A percentile compares a stretch with the other conserved stretches of the same genome.
Evolutionary conservation across 2,113 vertebrate species (phyloP).

Genomic region (Nesogale talazaci): DNA sequence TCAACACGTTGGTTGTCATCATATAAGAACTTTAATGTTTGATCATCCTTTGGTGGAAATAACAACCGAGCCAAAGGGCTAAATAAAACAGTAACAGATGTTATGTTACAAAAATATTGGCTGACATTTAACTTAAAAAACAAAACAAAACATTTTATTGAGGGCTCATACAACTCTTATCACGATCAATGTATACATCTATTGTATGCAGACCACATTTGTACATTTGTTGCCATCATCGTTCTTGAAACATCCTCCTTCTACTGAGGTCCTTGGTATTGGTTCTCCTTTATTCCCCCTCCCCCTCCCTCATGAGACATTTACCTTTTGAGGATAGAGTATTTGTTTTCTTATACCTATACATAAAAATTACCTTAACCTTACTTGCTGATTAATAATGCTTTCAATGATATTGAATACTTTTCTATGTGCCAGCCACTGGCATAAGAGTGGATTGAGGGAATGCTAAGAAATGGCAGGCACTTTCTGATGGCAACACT

Average conservation of each 20-base stretch:
- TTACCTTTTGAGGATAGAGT: constrained; percentile 29
- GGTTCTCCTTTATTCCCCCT: too few relatives aligned
- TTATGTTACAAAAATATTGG: constrained; percentile 51
- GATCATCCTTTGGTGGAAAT: constrained; percentile 94
- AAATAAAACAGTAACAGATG: constrained; percentile 55
- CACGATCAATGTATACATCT: too few relatives aligned
- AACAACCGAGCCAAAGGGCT: constrained; percentile 93
- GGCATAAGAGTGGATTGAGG: neutral
- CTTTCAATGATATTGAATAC: neutral
- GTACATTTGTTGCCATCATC: too few relatives aligned
- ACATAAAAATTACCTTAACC: constrained; percentile 5
- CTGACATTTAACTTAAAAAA: constrained; percentile 3
- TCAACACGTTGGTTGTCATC: constrained; percentile 99
- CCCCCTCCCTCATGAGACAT: too few relatives aligned
- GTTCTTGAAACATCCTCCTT: too few relatives aligned
- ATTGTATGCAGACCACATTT: too few relatives aligned
- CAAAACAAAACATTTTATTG: too few relatives aligned
- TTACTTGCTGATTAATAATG: constrained; percentile 40
- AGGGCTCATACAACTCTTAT: too few relatives aligned
- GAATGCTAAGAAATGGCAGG: neutral
- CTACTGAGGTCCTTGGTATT: too few relatives aligned
- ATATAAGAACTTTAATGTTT: constrained; percentile 92
- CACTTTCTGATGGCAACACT: neutral
- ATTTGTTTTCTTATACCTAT: neutral
- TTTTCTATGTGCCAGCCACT: neutral